phyloP scores from a whole-genome alignment of 2,113 vertebrate species.

The Nothocercus nigrocapillus region DNA sequence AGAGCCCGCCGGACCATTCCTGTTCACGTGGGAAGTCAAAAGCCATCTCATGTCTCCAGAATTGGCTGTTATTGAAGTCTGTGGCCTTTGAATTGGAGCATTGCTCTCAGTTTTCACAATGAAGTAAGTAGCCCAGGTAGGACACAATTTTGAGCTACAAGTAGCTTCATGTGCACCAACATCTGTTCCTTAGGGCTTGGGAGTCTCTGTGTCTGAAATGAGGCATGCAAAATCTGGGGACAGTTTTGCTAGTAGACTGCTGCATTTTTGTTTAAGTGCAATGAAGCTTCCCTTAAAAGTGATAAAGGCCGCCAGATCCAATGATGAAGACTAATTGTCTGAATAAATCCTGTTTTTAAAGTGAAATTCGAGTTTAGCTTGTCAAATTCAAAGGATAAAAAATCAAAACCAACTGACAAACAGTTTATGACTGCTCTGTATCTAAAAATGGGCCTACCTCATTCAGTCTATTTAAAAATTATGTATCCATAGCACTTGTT shows the following conservation, averaged over 20 bases:
- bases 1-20: background rate
- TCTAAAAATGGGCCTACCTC: slow-evolving; percentile 79
- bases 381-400: slow-evolving; percentile 46
- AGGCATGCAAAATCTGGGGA: background rate
- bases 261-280: background rate
- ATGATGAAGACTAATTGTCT: background rate
- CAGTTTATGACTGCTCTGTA: slow-evolving; percentile 57
- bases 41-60: background rate
- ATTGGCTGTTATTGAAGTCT: background rate
- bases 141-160: background rate
- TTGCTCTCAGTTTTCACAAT: background rate
- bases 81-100: background rate
- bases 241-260: background rate
- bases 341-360: slow-evolving; percentile 24
- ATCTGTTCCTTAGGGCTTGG: background rate
- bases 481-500: slow-evolving; percentile 63
- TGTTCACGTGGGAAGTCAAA: background rate
- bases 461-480: slow-evolving; percentile 77
- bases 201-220: background rate
- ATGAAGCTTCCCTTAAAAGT: background rate
- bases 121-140: background rate
- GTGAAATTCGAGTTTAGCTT: slow-evolving; percentile 32
- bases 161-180: background rate
- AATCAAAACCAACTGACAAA: slow-evolving; percentile 64
- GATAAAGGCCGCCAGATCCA: background rate